Conservation (phyloP, 2,888 invertebrate species). For the Adelognathus sp. region DNA sequence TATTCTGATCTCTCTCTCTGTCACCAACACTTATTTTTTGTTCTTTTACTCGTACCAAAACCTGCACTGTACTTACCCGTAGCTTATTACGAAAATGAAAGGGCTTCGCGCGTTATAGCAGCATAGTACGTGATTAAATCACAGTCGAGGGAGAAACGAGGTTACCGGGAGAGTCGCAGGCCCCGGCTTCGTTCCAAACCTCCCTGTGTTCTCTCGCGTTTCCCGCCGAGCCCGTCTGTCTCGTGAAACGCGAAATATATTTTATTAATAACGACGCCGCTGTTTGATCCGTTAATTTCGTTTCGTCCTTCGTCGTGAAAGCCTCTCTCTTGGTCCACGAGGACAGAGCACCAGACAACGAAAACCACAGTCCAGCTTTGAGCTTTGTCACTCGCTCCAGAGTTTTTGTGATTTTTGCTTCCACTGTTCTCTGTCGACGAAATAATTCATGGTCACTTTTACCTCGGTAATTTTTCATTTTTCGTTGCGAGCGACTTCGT, state of each 20-base stretch:
- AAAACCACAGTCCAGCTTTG: neutral
- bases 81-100: constrained; percentile 72
- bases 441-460: neutral
- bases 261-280: constrained; percentile 75
- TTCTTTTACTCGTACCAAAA: neutral
- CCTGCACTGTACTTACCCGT: constrained; percentile 34
- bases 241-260: constrained; percentile 60
- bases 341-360: neutral
- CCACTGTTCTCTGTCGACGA: neutral
- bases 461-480: neutral
- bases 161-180: constrained; percentile 66
- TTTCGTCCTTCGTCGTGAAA: constrained; percentile 66
- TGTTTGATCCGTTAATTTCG: constrained; percentile 77
- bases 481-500: neutral
- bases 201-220: constrained; percentile 24
- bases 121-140: constrained; percentile 73
- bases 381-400: constrained; percentile 5
- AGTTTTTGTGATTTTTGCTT: neutral
- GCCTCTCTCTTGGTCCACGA: constrained; percentile 41
- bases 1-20: neutral
- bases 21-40: too few relatives aligned
- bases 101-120: constrained; percentile 70
- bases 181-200: neutral
- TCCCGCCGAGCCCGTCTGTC: constrained; percentile 7
- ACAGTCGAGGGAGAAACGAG: constrained; percentile 72